These are phyloP conservation scores for Ascidia mentula DNA, from an alignment of 23 tunicate genomes.

Conservation along the genomic window DNA sequence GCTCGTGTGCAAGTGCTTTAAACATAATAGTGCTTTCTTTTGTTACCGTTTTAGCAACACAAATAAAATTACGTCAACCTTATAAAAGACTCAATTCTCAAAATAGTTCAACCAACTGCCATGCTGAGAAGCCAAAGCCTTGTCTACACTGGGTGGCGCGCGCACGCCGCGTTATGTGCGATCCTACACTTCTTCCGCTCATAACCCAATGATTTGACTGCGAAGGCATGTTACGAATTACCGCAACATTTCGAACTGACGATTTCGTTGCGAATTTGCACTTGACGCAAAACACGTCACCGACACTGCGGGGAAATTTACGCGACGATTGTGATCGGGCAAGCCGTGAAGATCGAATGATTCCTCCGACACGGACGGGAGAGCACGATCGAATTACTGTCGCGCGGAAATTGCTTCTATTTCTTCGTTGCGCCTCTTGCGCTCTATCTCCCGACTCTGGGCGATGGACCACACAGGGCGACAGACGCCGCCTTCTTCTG, in stretches of 20 bases:
- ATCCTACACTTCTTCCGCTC: not conserved
- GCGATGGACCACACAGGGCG: slow-evolving; percentile 9
- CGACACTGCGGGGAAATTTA: not conserved
- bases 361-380: slow-evolving; percentile 6
- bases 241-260: not conserved
- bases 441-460: not conserved
- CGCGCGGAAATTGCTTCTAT: slow-evolving; percentile 7
- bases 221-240: not conserved
- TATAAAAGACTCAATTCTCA: too few species aligned
- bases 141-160: not conserved
- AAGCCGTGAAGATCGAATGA: not conserved
- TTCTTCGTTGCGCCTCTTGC: not conserved
- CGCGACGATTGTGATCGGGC: slow-evolving; percentile 1
- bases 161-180: not conserved
- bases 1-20: too few species aligned
- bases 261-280: too few species aligned
- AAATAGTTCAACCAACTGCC: too few species aligned
- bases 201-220: not conserved
- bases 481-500: slow-evolving; percentile 4
- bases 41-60: too few species aligned
- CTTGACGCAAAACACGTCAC: not conserved
- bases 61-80: too few species aligned
- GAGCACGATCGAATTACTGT: slow-evolving; percentile 9
- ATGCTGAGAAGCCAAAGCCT: too few species aligned
- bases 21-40: too few species aligned